Percentiles rank a stretch among this genome's conserved stretches.
These are phyloP conservation scores for Chrysopilus asiliformis DNA, from an alignment of 2,888 invertebrate genomes.

Conservation along the genomic window DNA sequence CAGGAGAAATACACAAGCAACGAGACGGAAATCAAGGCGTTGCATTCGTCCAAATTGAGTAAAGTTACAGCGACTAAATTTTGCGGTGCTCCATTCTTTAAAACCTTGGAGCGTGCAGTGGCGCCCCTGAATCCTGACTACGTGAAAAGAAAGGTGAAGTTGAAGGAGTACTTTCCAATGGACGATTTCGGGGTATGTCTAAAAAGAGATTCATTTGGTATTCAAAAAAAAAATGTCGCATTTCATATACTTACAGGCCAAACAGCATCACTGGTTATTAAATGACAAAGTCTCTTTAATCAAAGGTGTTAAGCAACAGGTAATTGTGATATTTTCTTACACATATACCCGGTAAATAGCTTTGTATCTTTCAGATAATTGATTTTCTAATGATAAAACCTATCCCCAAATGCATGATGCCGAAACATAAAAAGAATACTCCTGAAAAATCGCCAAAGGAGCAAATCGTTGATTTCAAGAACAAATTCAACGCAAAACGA, in stretches of 20 bases:
- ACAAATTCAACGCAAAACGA: constrained; percentile 12
- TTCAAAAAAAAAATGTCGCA: too few species aligned
- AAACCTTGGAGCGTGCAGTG: constrained; percentile 41
- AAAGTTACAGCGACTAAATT: constrained; percentile 26
- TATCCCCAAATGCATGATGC: constrained; percentile 9
- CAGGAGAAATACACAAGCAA: constrained; percentile 21
- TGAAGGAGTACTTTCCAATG: constrained; percentile 35
- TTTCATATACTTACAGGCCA: too few species aligned
- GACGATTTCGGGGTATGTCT: too few species aligned
- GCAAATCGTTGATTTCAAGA: constrained; percentile 13
- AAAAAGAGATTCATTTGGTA: too few species aligned
- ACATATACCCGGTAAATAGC: neutral
- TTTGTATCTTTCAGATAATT: constrained; percentile 15
- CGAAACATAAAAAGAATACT: too few species aligned
- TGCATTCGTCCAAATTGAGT: constrained; percentile 7
- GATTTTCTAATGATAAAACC: constrained; percentile 16
- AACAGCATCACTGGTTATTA: constrained; percentile 42
- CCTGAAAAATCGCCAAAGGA: too few species aligned
- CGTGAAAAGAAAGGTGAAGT: constrained; percentile 30
- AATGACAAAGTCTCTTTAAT: constrained; percentile 44
- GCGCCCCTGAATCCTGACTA: constrained; percentile 49
- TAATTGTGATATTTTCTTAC: too few species aligned
- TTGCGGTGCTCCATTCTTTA: constrained; percentile 53
- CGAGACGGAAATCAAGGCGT: constrained; percentile 14
- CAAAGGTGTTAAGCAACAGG: constrained; percentile 37